A percentile compares a stretch with the other conserved stretches of the same genome.
Conservation (phyloP, 2,113 vertebrate genomes). For the Rhizomys pruinosus region DNA sequence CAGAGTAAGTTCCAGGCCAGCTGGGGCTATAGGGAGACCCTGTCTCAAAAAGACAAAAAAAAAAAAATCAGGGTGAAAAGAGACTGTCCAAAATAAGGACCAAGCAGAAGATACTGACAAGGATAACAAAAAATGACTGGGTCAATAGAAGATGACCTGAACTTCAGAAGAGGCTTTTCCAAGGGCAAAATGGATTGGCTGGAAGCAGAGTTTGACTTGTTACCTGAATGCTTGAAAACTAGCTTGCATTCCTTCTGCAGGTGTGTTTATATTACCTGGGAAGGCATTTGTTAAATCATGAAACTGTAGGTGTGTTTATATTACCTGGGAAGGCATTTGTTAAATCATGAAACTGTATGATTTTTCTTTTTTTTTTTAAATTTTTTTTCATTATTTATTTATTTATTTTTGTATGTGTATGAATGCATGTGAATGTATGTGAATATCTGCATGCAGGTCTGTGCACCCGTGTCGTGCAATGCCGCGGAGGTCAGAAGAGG, state of each 20-base stretch:
- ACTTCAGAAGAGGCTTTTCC: conserved; percentile 23
- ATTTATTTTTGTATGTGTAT: too few relatives aligned
- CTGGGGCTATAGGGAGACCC: too few relatives aligned
- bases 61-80: conserved; percentile 23
- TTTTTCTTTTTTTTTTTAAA: too few relatives aligned
- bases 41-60: too few relatives aligned
- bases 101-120: conserved; percentile 30
- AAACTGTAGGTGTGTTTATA: conserved; percentile 74
- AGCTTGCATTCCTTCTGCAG: conserved; percentile 62
- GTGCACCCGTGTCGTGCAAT: too few relatives aligned
- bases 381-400: too few relatives aligned
- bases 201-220: conserved; percentile 38
- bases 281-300: conserved; percentile 67
- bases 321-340: conserved; percentile 68
- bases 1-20: too few relatives aligned
- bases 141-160: not conserved
- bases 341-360: conserved; percentile 68
- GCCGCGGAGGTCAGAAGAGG: too few relatives aligned
- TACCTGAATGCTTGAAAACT: conserved; percentile 58
- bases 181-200: not conserved
- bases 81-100: not conserved
- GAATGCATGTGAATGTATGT: too few relatives aligned
- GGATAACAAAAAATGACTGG: conserved; percentile 4
- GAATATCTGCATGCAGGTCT: too few relatives aligned
- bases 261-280: conserved; percentile 73